These are phyloP conservation scores for Acropternis orthonyx DNA, from an alignment of 2,797 vertebrate genomes.

Conservation along the genomic window DNA sequence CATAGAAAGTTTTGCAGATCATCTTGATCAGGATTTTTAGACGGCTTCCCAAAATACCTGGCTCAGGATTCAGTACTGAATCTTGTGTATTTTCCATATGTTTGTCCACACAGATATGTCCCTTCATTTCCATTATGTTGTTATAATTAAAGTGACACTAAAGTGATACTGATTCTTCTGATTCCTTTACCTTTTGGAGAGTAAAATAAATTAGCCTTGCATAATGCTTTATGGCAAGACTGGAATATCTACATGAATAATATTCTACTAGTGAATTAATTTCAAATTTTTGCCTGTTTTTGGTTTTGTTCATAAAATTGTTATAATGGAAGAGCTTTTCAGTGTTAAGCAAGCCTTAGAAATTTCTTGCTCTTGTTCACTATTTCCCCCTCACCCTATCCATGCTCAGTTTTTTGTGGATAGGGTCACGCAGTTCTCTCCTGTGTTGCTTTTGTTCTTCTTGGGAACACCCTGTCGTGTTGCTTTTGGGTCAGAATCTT, in stretches of 20 bases:
- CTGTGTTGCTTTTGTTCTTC: background rate
- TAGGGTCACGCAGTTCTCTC: background rate
- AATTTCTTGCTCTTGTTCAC: background rate
- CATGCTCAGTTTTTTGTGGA: background rate
- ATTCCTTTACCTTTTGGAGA: background rate
- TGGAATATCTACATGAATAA: background rate
- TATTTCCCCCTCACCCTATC: rapidly evolving
- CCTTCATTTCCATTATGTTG: background rate
- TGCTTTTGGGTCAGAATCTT: background rate
- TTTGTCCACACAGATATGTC: background rate
- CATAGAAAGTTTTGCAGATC: background rate
- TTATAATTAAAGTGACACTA: background rate
- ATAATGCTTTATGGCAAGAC: background rate
- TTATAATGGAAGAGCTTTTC: background rate
- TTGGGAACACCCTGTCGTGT: background rate
- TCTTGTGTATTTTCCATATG: background rate
- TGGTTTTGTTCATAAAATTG: background rate
- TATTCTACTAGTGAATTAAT: background rate
- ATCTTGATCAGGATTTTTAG: background rate
- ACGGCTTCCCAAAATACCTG: background rate
- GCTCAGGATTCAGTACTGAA: background rate
- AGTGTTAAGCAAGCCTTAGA: background rate
- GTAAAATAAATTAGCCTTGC: background rate
- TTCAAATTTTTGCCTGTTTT: background rate
- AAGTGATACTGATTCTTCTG: background rate